Evolutionary conservation across 2,113 vertebrate species (phyloP), one percentile per base, ranked within the genome.

Genomic region (Pseudolaguvia tuberculata): DNA sequence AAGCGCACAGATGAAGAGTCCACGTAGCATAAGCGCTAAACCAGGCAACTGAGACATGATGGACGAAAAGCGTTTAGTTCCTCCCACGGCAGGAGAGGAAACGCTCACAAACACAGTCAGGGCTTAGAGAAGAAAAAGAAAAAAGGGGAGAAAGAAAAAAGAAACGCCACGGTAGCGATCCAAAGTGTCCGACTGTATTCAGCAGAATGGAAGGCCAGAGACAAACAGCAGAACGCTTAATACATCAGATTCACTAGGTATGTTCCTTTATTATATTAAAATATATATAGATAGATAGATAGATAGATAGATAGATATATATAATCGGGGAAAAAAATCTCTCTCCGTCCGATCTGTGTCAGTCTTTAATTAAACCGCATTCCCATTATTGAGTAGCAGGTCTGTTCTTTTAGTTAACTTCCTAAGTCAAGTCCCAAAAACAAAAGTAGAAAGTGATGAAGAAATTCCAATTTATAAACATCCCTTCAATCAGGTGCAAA

Each of bases 1-100:
- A 84, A 91, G 88, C 85, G 89, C 90, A 90, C 86, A 91, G 89
- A 92, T 88, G 87, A 91, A 83, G 86, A 92, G 89, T 90, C 91
- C 91, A 88, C 88, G 89, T 81, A 91, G 88, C 88, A 92, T 79
- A 81, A 85, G 81, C 80, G 89, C 77, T 51, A 87, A 79, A 82
- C 81, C 78, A 83, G 84, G 85, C 76, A 88, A 83, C 87, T 73
- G 86, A 88, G 84, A 89, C 91, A 92, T 92, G 83, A 84, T 90
- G 87, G 74, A 80, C 81, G 80, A 72, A 81, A 59, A 76, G 70
- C 70, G 70, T 57, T 70, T 23, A 70, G 29, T 63, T 73, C 75
- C 66, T 77, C 75, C 75, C 75, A 63, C 75, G 35, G 48, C 31
- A 70, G 56, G 47, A 66, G 42, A 75, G 73, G 51, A 63, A 23